Evolutionary conservation across 2,113 vertebrate species (phyloP).

Genomic region (Odocoileus hemionus): DNA sequence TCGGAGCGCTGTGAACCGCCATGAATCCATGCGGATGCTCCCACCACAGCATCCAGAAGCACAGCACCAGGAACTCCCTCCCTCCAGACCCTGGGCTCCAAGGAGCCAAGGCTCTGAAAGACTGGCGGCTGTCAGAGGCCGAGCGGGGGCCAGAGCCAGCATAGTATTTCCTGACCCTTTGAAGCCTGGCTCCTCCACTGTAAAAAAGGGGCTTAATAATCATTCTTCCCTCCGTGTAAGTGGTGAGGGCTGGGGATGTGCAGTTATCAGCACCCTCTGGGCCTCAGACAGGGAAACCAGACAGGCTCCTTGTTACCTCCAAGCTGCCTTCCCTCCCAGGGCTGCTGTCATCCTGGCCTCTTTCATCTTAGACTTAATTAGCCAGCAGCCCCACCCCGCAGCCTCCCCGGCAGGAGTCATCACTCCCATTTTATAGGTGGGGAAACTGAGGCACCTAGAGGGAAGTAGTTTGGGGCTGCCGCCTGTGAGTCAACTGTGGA

Average conservation of each 20-base stretch:
- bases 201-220: conserved; percentile 46
- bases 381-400: conserved; percentile 26
- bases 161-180: conserved; percentile 15
- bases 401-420: conserved; percentile 52
- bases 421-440: conserved; percentile 67
- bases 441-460: conserved; percentile 72
- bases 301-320: conserved; percentile 19
- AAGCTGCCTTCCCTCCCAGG: background rate
- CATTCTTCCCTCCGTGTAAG: background rate
- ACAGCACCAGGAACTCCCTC: background rate
- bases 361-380: conserved; percentile 70
- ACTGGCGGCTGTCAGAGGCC: background rate
- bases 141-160: background rate
- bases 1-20: background rate
- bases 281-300: conserved; percentile 62
- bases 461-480: conserved; percentile 64
- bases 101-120: background rate
- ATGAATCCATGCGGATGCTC: background rate
- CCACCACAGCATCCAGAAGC: background rate
- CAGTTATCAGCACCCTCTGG: conserved; percentile 62
- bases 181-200: conserved; percentile 45
- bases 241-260: background rate
- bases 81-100: background rate
- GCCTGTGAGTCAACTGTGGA: conserved; percentile 66
- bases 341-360: conserved; percentile 43